A percentile compares a stretch with the other conserved stretches of the same genome.
phyloP scores from a whole-genome alignment of 1,140 invertebrate genomes.

The Zelostemma sp. region DNA sequence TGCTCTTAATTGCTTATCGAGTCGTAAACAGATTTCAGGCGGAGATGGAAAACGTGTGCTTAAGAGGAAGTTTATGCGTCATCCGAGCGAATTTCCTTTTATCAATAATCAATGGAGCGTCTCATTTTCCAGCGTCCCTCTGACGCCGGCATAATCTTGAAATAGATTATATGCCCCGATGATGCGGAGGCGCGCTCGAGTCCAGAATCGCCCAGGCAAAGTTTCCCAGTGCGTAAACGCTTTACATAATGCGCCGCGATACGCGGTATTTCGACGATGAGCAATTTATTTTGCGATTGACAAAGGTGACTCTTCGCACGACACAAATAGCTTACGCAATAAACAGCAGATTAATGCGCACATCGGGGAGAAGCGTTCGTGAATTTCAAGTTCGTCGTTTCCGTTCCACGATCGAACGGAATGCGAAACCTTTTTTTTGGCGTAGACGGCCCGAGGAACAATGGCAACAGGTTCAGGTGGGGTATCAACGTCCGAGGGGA shows the following conservation, averaged over 20 bases:
- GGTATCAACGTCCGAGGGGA: no score
- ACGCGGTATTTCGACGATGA: constrained; percentile 67
- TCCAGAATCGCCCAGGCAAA: constrained; percentile 22
- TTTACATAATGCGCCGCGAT: constrained; percentile 64
- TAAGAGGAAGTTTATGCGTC: no score
- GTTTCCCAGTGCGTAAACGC: constrained; percentile 50
- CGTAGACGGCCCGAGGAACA: no score
- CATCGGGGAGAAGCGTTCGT: constrained; percentile 58
- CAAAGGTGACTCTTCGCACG: constrained; percentile 68
- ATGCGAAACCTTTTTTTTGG: no score
- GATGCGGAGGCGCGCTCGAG: constrained; percentile 9
- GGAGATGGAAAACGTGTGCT: no score
- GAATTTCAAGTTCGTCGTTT: constrained; percentile 45
- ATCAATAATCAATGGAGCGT: constrained; percentile 13
- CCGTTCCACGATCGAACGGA: background rate
- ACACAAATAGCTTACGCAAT: constrained; percentile 69
- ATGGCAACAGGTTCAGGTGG: no score
- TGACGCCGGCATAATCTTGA: constrained; percentile 25
- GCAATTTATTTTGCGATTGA: constrained; percentile 70
- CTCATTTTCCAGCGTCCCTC: constrained; percentile 12
- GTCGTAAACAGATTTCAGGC: no score
- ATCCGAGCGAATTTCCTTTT: constrained; percentile 12
- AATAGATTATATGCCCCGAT: constrained; percentile 21
- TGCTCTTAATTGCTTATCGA: no score
- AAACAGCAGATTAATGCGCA: constrained; percentile 62